Percentiles rank a stretch among this genome's conserved stretches.
phyloP scores from a whole-genome alignment of 2,797 vertebrate species.

The Anabas testudineus region DNA sequence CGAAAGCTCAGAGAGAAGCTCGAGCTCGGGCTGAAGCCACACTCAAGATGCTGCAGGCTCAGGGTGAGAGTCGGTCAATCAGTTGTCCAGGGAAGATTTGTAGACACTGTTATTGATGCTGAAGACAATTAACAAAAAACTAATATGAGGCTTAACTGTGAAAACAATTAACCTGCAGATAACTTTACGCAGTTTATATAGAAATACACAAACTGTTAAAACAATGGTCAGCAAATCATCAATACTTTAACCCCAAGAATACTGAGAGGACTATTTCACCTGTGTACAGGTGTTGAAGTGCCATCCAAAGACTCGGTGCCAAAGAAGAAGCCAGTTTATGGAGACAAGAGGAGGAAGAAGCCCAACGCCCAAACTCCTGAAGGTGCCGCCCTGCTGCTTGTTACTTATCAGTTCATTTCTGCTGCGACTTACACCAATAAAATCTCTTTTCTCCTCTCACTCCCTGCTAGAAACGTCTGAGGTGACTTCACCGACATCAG shows the following conservation, averaged over 20 bases:
- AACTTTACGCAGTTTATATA: too few species aligned
- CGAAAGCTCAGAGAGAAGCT: slow-evolving; percentile 93
- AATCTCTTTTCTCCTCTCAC: neutral
- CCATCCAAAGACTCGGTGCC: slow-evolving; percentile 96
- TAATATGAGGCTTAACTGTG: too few species aligned
- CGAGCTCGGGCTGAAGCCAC: slow-evolving; percentile 92
- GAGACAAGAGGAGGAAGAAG: slow-evolving; percentile 95
- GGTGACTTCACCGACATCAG: slow-evolving; percentile 68
- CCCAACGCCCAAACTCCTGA: slow-evolving; percentile 86
- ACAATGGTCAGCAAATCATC: too few species aligned
- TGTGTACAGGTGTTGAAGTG: slow-evolving; percentile 91
- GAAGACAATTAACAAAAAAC: too few species aligned
- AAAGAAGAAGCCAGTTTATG: slow-evolving; percentile 97
- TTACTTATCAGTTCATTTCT: neutral
- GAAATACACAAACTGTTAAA: too few species aligned
- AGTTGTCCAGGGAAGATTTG: neutral
- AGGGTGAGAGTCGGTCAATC: slow-evolving; percentile 82
- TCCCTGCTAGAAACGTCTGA: slow-evolving; percentile 71
- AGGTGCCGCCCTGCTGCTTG: slow-evolving; percentile 77
- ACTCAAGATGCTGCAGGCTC: slow-evolving; percentile 93
- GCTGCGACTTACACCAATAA: neutral
- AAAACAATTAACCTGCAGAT: too few species aligned
- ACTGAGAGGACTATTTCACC: neutral
- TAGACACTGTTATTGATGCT: too few species aligned
- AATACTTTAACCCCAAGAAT: too few species aligned